A percentile compares a stretch with the other conserved stretches of the same genome.
phyloP scores from a whole-genome alignment of 2,888 invertebrate species.

The Lathronympha strigana region DNA sequence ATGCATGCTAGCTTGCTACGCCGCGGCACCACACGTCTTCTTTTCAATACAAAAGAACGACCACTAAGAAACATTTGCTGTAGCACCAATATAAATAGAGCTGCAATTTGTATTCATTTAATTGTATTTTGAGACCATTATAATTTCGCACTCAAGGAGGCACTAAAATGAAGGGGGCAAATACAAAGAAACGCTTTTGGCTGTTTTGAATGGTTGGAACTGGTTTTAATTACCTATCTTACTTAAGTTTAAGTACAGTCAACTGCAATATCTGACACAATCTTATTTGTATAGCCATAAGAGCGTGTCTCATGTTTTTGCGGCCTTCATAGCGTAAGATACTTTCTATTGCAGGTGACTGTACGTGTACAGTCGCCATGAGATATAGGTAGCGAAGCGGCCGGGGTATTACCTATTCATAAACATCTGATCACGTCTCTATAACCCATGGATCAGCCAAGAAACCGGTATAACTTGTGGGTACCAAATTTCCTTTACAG shows the following conservation, averaged over 20 bases:
- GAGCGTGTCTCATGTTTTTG: not conserved
- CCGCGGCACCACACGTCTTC: not conserved
- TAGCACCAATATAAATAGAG: conserved; percentile 10
- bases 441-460: too few species aligned
- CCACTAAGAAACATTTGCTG: not conserved
- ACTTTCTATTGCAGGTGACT: not conserved
- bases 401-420: too few species aligned
- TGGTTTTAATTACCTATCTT: too few species aligned
- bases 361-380: not conserved
- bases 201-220: not conserved
- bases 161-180: not conserved
- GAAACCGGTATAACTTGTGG: too few species aligned
- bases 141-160: conserved; percentile 1
- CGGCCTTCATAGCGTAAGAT: not conserved
- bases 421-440: too few species aligned
- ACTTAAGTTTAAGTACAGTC: not conserved
- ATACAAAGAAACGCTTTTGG: not conserved
- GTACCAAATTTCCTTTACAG: too few species aligned
- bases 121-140: conserved; percentile 13
- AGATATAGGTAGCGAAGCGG: too few species aligned
- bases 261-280: not conserved
- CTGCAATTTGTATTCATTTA: conserved; percentile 8
- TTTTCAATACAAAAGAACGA: conserved; percentile 9
- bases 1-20: too few species aligned
- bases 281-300: not conserved